These are phyloP conservation scores for Steatornis caripensis DNA, from an alignment of 2,113 vertebrate species.

Conservation along the genomic window DNA sequence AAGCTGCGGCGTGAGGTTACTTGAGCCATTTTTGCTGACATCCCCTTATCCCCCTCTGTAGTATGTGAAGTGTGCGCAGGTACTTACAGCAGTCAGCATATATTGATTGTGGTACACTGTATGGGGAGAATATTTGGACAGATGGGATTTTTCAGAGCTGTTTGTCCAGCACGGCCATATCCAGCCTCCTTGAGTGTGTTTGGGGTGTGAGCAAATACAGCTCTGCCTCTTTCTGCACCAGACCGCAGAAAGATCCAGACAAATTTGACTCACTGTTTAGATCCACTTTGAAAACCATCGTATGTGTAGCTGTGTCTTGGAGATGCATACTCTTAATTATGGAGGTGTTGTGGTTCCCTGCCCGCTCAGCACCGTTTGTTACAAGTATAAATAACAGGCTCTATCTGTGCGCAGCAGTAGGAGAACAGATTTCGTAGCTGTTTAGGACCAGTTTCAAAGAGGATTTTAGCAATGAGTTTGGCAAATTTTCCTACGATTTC, in stretches of 20 bases:
- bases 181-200: not conserved
- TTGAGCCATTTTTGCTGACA: not conserved
- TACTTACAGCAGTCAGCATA: not conserved
- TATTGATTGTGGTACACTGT: not conserved
- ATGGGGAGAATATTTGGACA: not conserved
- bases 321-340: not conserved
- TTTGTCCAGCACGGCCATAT: not conserved
- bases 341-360: not conserved
- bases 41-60: not conserved
- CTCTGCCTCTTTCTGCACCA: not conserved
- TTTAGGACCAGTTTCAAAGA: not conserved
- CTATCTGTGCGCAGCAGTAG: not conserved
- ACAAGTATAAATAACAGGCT: not conserved
- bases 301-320: not conserved
- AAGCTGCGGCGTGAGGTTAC: not conserved
- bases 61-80: not conserved
- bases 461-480: not conserved
- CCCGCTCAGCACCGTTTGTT: not conserved
- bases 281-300: not conserved
- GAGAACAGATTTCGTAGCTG: not conserved
- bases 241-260: not conserved
- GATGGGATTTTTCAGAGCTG: not conserved
- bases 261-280: not conserved
- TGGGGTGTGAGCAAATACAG: rapidly evolving
- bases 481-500: not conserved